Conservation (phyloP, 2,113 vertebrate species). For the Chascanopsetta lugubris region DNA sequence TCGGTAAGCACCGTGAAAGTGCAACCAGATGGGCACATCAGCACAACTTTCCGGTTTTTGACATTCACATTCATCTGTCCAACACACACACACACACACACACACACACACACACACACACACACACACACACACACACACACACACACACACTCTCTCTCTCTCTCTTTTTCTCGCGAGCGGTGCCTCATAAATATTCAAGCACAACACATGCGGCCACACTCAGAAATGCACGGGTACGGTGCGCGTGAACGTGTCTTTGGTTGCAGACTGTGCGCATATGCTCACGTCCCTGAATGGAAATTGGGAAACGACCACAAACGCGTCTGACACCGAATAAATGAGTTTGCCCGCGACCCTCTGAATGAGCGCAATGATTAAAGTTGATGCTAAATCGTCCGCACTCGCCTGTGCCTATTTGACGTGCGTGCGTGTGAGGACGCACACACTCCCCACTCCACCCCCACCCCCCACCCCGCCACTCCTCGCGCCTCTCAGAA, state of each 20-base stretch:
- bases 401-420: conserved; percentile 61
- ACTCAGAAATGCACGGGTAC: conserved; percentile 61
- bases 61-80: conserved; percentile 60
- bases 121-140: conserved; percentile 12
- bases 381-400: conserved; percentile 67
- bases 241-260: conserved; percentile 27
- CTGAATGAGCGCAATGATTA: conserved; percentile 68
- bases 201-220: conserved; percentile 66
- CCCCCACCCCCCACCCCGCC: conserved; percentile 28
- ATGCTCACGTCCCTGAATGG: conserved; percentile 57
- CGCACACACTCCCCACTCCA: conserved; percentile 16
- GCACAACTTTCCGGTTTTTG: conserved; percentile 74
- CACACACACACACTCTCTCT: conserved; percentile 14
- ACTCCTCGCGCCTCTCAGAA: conserved; percentile 54
- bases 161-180: conserved; percentile 41
- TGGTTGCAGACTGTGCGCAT: conserved; percentile 41
- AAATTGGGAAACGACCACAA: conserved; percentile 26
- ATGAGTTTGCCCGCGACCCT: conserved; percentile 55
- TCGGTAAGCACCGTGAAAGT: conserved; percentile 75
- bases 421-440: conserved; percentile 49
- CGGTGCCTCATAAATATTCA: conserved; percentile 78
- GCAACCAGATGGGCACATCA: conserved; percentile 78
- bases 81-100: conserved; percentile 20
- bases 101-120: conserved; percentile 12
- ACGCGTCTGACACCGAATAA: conserved; percentile 61